Conservation (phyloP, 2,113 vertebrate genomes). For the Rhinopithecus roxellana region DNA sequence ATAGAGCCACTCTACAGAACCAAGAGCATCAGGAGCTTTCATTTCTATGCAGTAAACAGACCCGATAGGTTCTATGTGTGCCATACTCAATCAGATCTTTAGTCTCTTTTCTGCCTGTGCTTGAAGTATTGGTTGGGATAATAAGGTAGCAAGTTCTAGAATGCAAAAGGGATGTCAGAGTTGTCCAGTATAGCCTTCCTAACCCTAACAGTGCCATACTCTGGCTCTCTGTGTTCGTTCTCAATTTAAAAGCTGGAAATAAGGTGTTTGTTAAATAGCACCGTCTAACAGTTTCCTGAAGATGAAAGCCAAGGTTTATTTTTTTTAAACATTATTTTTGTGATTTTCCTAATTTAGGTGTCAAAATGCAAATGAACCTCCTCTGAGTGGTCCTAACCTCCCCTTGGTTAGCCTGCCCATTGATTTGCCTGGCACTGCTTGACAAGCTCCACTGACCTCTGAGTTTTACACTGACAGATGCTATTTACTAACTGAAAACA, state of each 20-base stretch:
- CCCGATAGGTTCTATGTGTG: neutral
- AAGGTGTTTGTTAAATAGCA: neutral
- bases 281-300: neutral
- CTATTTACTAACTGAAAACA: neutral
- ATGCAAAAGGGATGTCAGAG: rapidly evolving
- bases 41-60: neutral
- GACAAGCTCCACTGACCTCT: neutral
- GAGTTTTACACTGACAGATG: neutral
- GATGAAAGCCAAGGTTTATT: neutral
- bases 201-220: neutral
- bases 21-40: neutral
- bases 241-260: neutral
- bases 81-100: neutral
- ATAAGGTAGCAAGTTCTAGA: neutral
- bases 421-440: neutral
- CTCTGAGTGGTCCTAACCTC: neutral
- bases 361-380: neutral
- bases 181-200: neutral
- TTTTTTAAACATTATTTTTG: neutral
- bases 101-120: neutral
- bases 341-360: neutral
- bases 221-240: neutral
- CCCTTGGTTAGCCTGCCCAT: neutral
- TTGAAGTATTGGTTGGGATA: neutral
- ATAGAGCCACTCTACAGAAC: too few relatives aligned